Base-by-base conservation (phyloP, 2,888 invertebrate genomes). In the Gisinianus flammeolus region DNA sequence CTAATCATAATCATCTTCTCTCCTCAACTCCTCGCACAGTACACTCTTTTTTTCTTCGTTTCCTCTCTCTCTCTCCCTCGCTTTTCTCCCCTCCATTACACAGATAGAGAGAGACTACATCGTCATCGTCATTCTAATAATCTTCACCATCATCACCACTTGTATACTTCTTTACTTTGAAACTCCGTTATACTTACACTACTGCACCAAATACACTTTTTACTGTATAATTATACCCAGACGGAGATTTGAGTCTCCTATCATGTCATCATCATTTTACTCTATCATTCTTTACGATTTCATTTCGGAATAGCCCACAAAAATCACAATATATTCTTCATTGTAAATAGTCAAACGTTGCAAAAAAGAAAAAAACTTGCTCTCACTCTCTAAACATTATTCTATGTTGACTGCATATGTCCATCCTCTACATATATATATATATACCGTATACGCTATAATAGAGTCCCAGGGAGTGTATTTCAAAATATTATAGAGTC, bases 1-100 rank as follows among this genome's bases (percentile, higher is more conserved):
- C 58, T 58, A 58, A 58, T 58, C 58, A 58, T 58, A 58, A 58
- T 58, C 58, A 58, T 58, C 58, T 58, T 58, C 58, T n/a, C 58
- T 58, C 16, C 24, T 24, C 58, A n/a, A 10, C 24, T 24, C 58
- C 19, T 58, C 19, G 58, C 35, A 35, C 12, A 44, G 44, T 44
- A 4, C 44, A 35, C 44, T 44, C 44, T 44, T 44, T 44, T 44
- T 44, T n/a, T n/a, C n/a, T n/a, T n/a, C n/a, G n/a, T n/a, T n/a
- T 44, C 44, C 12, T 44, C 2, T 44, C 44, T 2, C 16, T 44
- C 44, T 44, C 44, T 44, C 44, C 8, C 1, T 6, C 44, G 2
- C 44, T 44, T 6, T 6, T 44, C 44, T 44, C 19, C 44, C 44
- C 44, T 44, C 44, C 44, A 44, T 44, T 44, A 44, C 44, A 44